Evolutionary conservation across 1,140 invertebrate species (phyloP).

Genomic region (Bombus pascuorum): DNA sequence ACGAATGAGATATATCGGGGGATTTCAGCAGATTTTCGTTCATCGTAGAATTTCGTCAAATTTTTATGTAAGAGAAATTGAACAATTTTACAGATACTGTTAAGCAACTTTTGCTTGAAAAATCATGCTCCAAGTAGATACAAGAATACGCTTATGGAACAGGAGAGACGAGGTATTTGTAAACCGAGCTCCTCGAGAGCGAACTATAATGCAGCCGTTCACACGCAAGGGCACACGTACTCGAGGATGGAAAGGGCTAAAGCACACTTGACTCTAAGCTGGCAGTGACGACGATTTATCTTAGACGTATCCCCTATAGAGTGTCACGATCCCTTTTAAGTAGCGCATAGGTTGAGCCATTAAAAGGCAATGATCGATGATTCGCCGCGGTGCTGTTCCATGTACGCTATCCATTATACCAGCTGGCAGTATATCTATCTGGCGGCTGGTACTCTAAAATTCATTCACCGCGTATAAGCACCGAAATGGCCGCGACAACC

Average conservation of each 20-base stretch:
- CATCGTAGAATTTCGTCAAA: no score
- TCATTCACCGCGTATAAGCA: constrained; percentile 17
- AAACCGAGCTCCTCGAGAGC: constrained; percentile 3
- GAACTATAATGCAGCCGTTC: constrained; percentile 6
- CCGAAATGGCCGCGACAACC: constrained; percentile 42
- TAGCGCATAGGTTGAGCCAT: constrained; percentile 63
- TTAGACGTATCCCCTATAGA: constrained; percentile 70
- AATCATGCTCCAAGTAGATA: background rate
- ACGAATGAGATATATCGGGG: background rate
- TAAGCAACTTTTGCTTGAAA: background rate
- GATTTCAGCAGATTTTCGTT: background rate
- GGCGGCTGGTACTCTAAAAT: constrained; percentile 30
- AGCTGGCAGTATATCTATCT: constrained; percentile 51
- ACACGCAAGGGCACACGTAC: constrained; percentile 13
- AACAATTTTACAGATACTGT: background rate
- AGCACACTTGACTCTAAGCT: constrained; percentile 62
- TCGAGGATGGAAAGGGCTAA: constrained; percentile 28
- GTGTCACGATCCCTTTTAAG: constrained; percentile 65
- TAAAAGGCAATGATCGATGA: constrained; percentile 78
- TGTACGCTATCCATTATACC: constrained; percentile 64
- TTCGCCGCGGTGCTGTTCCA: constrained; percentile 59
- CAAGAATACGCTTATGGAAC: background rate
- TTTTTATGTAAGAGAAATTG: no score
- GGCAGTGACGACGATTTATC: constrained; percentile 77
- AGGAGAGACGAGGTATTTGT: constrained; percentile 12